These are phyloP conservation scores for Azemiops feae DNA, from an alignment of 2,113 vertebrate species.

Conservation along the genomic window DNA sequence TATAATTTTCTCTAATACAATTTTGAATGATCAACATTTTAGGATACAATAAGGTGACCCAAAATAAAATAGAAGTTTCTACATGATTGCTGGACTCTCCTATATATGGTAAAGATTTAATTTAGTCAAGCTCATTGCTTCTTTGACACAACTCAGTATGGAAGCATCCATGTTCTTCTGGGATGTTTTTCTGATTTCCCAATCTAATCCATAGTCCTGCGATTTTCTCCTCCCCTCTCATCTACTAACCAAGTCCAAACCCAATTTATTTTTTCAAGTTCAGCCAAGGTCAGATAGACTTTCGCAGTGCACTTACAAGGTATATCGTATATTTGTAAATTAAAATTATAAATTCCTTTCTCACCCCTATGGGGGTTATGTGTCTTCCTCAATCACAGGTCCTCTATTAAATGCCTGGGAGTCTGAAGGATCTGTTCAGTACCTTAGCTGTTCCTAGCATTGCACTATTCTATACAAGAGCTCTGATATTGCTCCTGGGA, in stretches of 20 bases:
- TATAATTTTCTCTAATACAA: background rate
- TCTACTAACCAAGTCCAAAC: background rate
- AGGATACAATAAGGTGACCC: background rate
- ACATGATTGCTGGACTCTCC: background rate
- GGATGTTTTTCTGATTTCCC: background rate
- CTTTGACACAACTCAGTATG: background rate
- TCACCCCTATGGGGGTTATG: background rate
- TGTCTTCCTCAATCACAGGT: background rate
- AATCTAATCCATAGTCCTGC: background rate
- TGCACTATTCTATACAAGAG: background rate
- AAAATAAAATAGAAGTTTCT: background rate
- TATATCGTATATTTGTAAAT: background rate
- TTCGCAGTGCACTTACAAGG: background rate
- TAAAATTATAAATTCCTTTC: background rate
- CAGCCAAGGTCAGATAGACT: background rate
- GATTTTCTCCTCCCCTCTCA: background rate
- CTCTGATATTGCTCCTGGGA: background rate
- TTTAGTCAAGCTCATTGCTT: background rate
- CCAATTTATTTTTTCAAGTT: background rate
- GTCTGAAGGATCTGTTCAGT: background rate
- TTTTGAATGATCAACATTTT: no score
- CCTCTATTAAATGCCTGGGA: background rate
- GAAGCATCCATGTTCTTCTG: background rate
- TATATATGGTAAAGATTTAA: background rate
- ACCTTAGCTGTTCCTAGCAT: background rate